phyloP scores from a whole-genome alignment of 2,113 vertebrate genomes.

The Sclerurus mexicanus region DNA sequence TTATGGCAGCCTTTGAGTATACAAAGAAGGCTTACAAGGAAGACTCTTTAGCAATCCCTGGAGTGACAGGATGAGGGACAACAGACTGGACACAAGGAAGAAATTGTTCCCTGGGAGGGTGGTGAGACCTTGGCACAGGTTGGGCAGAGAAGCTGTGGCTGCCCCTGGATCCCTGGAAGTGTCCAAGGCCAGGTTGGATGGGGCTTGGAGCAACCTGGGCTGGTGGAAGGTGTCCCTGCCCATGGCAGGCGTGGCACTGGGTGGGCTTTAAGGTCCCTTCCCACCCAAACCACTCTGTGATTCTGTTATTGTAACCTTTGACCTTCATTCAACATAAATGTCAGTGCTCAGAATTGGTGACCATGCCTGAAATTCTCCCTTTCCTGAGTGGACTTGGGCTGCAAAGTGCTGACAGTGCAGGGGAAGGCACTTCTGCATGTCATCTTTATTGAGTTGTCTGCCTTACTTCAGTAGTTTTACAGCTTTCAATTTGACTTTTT shows the following conservation, averaged over 20 bases:
- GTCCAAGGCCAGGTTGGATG: accelerated
- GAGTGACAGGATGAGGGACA: neutral
- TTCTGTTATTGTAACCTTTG: neutral
- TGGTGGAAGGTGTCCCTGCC: neutral
- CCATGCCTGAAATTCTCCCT: neutral
- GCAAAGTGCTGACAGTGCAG: neutral
- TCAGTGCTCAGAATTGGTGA: neutral
- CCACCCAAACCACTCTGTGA: neutral
- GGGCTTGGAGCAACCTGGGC: accelerated
- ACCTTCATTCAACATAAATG: neutral
- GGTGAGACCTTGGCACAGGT: neutral
- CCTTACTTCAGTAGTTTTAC: conserved; percentile 26
- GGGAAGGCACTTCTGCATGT: neutral
- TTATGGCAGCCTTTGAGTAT: accelerated
- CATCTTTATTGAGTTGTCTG: neutral
- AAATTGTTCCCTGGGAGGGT: accelerated
- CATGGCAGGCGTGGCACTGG: neutral
- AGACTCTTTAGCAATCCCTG: neutral
- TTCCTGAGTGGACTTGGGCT: neutral
- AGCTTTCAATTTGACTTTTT: conserved; percentile 31
- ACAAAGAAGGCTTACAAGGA: neutral
- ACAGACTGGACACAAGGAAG: neutral
- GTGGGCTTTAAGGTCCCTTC: neutral
- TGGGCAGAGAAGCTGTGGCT: neutral
- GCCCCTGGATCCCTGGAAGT: neutral